A percentile compares a stretch with the other conserved stretches of the same genome.
These are phyloP conservation scores for Amphipoea lucens DNA, from an alignment of 2,888 invertebrate genomes.

Conservation along the genomic window DNA sequence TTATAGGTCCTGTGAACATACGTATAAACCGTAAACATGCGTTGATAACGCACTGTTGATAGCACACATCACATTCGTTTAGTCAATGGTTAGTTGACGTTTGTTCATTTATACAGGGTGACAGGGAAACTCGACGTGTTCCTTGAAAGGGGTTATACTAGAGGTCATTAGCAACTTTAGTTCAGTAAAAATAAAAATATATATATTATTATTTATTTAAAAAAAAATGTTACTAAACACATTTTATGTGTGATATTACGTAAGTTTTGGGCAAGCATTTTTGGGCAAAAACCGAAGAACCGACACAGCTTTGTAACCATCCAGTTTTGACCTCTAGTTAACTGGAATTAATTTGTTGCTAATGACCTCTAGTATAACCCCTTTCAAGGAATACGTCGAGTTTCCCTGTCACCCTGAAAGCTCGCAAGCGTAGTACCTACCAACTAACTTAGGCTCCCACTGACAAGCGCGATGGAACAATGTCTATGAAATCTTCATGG, in stretches of 20 bases:
- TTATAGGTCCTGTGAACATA: conserved; percentile 4
- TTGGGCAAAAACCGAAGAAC: too few relatives aligned
- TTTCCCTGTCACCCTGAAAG: not conserved
- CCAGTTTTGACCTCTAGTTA: too few relatives aligned
- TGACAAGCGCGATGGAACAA: not conserved
- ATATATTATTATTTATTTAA: too few relatives aligned
- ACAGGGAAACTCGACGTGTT: too few relatives aligned
- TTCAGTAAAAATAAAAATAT: not conserved
- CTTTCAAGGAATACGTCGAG: not conserved
- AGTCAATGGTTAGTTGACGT: not conserved
- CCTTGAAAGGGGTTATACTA: not conserved
- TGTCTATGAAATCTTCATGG: not conserved
- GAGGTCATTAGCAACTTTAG: not conserved
- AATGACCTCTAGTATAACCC: too few relatives aligned
- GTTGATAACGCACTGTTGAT: conserved; percentile 16
- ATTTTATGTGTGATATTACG: too few relatives aligned
- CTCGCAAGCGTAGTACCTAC: not conserved
- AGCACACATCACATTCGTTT: not conserved
- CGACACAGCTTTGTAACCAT: too few relatives aligned
- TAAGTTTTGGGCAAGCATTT: too few relatives aligned
- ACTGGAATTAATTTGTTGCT: too few relatives aligned
- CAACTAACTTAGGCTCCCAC: not conserved
- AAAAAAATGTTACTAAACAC: too few relatives aligned
- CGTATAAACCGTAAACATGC: not conserved
- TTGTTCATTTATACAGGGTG: not conserved